Base-by-base conservation (phyloP, 2,113 vertebrate species). In the Mohoua ochrocephala region DNA sequence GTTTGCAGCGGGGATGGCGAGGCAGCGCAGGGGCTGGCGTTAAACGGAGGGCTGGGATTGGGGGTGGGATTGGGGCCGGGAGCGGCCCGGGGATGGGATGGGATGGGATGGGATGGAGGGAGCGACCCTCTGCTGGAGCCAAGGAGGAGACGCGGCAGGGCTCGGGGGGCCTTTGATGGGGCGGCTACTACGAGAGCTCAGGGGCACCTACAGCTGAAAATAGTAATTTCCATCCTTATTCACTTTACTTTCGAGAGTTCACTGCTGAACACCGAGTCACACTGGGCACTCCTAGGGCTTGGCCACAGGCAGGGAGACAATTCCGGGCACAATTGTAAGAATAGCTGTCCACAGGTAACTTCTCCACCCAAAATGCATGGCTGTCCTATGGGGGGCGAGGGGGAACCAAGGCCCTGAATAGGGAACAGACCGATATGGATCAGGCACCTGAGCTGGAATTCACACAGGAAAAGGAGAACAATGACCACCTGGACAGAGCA, bases 181-280 rank as follows among this genome's bases (percentile, higher is more conserved):
- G 54, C 33, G 63, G 79, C 68, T n/a, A 61, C 26, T 64, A 3
- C 3, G 17, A 73, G 30, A 2, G 81, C 73, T 45, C 5, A 28
- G 39, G 8, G 45, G 39, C 61, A 6, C 49, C 44, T 22, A 13
- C 69, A 2, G 73, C 47, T 31, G 80, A 73, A 94, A 87, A 92
- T 1, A 68, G 73, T 49, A 0, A 87, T 96, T 70, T 56, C 20
- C 84, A 8, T 30, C 47, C 47, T 89, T 44, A 78, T 59, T 81
- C 94, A 81, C 80, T 90, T 75, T 17, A 93, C 77, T 96, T 91
- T 59, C 7, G n/a, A 13, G 85, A 88, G 89, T 87, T 84, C 70
- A 11, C 59, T 2, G 75, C 49, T 31, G 15, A 68, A 13, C 37
- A 42, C 41, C 30, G 24, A 47, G 52, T 10, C n/a, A 11, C 65